phyloP scores from a whole-genome alignment of 2,888 invertebrate species.

The Willowsia nigromaculata region DNA sequence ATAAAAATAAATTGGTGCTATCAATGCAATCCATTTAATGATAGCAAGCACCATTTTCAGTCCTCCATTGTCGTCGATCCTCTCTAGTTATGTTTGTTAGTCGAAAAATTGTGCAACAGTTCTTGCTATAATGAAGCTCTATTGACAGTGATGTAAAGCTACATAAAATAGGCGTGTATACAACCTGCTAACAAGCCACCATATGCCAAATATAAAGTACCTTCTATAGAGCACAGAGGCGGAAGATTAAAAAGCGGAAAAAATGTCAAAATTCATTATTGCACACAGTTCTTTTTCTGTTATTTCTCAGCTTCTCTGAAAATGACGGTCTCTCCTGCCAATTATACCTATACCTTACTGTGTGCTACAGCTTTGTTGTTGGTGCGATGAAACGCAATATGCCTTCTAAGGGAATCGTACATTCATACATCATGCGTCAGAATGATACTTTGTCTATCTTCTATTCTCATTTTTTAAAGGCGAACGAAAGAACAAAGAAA shows the following conservation, averaged over 20 bases:
- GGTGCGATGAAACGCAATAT: not conserved
- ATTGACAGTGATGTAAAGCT: not conserved
- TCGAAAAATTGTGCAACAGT: conserved; percentile 44
- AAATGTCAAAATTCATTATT: conserved; percentile 68
- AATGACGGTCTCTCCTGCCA: conserved; percentile 67
- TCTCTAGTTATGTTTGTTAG: not conserved
- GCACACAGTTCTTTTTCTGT: conserved; percentile 2
- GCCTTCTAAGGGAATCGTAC: not conserved
- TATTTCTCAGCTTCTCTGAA: conserved; percentile 14
- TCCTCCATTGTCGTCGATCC: not conserved
- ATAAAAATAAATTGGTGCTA: conserved; percentile 52
- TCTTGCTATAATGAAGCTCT: not conserved
- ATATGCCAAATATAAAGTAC: not conserved
- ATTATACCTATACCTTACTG: conserved; percentile 55
- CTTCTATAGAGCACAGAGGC: conserved; percentile 9
- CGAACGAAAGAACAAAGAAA: conserved; percentile 37
- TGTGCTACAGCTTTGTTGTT: conserved; percentile 2
- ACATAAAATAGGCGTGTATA: conserved; percentile 21
- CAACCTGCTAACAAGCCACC: conserved; percentile 35
- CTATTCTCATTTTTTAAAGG: conserved; percentile 20
- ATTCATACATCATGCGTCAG: not conserved
- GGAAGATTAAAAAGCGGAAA: conserved; percentile 63
- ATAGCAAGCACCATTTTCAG: conserved; percentile 1
- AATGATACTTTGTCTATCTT: not conserved
- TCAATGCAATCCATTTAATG: conserved; percentile 36